Evolutionary conservation across 2,888 invertebrate species (phyloP).

Genomic region (Ceratothoa steindachneri): DNA sequence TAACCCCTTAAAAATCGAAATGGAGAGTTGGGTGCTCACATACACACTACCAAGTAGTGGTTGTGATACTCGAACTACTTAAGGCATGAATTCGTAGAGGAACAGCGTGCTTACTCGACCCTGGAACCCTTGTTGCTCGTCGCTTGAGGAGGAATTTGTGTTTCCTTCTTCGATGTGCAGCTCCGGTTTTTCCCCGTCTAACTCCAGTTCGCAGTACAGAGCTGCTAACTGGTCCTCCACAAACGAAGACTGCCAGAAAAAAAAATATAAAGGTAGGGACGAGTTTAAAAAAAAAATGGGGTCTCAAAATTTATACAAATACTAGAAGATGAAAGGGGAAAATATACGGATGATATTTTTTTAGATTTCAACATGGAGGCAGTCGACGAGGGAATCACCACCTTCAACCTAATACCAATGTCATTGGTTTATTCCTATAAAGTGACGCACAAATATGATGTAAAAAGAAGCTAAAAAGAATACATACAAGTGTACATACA

Average conservation of each 20-base stretch:
- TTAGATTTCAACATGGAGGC: too few relatives aligned
- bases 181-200: conserved; percentile 58
- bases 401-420: too few relatives aligned
- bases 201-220: conserved; percentile 65
- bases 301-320: background rate
- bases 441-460: too few relatives aligned
- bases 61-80: too few relatives aligned
- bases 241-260: conserved; percentile 60
- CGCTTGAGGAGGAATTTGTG: conserved; percentile 27
- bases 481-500: too few relatives aligned
- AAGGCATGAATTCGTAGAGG: background rate
- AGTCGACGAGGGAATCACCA: too few relatives aligned
- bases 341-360: background rate
- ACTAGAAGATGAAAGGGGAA: background rate
- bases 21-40: too few relatives aligned
- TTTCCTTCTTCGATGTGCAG: conserved; percentile 44
- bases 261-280: background rate
- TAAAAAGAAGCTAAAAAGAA: too few relatives aligned
- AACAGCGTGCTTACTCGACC: background rate
- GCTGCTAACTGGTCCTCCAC: conserved; percentile 71
- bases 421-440: too few relatives aligned
- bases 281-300: background rate
- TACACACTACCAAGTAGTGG: too few relatives aligned
- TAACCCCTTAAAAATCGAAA: too few relatives aligned
- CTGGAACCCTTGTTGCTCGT: background rate